phyloP scores from a whole-genome alignment of 2,113 vertebrate species.

The Mugil cephalus region DNA sequence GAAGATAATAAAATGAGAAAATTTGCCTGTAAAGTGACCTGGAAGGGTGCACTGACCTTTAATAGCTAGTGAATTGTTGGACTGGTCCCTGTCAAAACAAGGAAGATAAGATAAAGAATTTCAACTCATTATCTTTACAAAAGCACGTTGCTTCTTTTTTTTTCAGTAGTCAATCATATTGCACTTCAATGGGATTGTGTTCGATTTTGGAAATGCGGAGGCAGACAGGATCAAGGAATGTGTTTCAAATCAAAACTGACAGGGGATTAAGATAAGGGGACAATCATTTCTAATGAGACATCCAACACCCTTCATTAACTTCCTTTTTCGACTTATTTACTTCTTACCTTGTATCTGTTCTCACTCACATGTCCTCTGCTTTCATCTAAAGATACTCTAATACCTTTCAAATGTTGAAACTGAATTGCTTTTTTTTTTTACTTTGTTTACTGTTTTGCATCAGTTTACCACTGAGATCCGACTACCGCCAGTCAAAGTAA shows the following conservation, averaged over 20 bases:
- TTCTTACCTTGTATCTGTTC: not conserved
- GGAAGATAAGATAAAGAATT: not conserved
- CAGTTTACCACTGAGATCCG: not conserved
- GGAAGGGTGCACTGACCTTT: slow-evolving; percentile 11
- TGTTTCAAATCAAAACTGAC: slow-evolving; percentile 21
- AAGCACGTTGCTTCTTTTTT: slow-evolving; percentile 24
- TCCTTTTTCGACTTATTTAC: slow-evolving; percentile 11
- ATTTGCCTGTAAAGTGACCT: slow-evolving; percentile 20
- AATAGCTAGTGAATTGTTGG: not conserved
- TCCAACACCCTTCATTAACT: not conserved
- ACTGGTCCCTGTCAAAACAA: slow-evolving; percentile 18
- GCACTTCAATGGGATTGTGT: slow-evolving; percentile 71
- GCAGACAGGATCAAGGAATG: slow-evolving; percentile 23
- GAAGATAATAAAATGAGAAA: not conserved
- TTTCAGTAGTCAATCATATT: slow-evolving; percentile 80
- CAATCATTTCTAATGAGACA: slow-evolving; percentile 4
- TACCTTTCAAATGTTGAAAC: not conserved
- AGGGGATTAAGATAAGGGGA: not conserved
- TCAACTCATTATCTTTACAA: slow-evolving; percentile 9
- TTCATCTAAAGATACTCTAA: slow-evolving; percentile 6
- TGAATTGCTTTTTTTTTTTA: not conserved
- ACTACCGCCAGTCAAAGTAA: too few species aligned
- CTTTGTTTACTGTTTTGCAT: too few species aligned
- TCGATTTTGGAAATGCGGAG: slow-evolving; percentile 3
- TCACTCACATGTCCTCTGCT: not conserved